A percentile compares a stretch with the other conserved stretches of the same genome.
These are phyloP conservation scores for Artibeus lituratus DNA, from an alignment of 2,797 vertebrate genomes.

Conservation along the genomic window DNA sequence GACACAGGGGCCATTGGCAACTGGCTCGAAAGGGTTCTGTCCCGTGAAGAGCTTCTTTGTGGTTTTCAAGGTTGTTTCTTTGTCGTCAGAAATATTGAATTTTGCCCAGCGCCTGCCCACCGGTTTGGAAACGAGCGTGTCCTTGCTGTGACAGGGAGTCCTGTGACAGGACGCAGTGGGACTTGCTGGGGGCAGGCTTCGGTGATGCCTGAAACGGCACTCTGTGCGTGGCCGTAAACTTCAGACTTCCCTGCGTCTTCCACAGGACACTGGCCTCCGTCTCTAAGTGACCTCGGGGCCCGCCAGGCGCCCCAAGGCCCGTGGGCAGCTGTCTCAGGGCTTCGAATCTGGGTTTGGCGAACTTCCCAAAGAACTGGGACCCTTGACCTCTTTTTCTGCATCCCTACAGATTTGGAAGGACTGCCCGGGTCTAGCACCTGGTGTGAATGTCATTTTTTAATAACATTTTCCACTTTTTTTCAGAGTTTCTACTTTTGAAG, in stretches of 20 bases:
- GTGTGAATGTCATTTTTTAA: background rate
- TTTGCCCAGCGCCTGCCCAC: background rate
- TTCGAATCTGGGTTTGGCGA: background rate
- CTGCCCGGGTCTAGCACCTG: too few relatives aligned
- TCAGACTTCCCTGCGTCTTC: fast-evolving
- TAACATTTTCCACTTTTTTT: background rate
- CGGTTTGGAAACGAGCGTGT: fast-evolving
- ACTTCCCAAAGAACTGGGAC: background rate
- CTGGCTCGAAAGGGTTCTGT: background rate
- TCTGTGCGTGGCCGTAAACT: too few relatives aligned
- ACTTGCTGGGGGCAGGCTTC: background rate
- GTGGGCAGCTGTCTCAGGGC: fast-evolving
- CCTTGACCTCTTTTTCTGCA: fast-evolving
- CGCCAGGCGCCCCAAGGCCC: fast-evolving
- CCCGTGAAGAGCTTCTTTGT: background rate
- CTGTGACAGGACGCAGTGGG: background rate
- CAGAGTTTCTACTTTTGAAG: background rate
- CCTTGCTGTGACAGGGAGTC: background rate
- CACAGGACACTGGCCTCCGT: background rate
- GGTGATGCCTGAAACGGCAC: too few relatives aligned
- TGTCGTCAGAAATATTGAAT: background rate
- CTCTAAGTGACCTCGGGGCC: background rate
- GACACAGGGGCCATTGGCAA: too few relatives aligned
- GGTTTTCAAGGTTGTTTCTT: background rate
- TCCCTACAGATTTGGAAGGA: background rate